A percentile compares a stretch with the other conserved stretches of the same genome.
These are phyloP conservation scores for Euzophera pinguis DNA, from an alignment of 2,888 invertebrate genomes.

Conservation along the genomic window DNA sequence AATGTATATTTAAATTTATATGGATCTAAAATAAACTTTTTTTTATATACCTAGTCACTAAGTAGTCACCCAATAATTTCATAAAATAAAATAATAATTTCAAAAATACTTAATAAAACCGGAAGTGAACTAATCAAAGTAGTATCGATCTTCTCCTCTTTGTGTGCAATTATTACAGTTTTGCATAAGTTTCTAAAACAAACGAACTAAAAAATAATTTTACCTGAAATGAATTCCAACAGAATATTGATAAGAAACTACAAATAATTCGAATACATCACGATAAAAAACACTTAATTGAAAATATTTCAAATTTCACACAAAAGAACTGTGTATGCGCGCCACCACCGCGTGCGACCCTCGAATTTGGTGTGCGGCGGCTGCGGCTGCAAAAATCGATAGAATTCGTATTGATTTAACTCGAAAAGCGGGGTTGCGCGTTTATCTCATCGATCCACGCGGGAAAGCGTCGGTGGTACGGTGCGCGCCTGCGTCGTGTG, in stretches of 20 bases:
- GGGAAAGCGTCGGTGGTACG: slow-evolving; percentile 43
- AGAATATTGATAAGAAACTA: not conserved
- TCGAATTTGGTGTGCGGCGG: slow-evolving; percentile 74
- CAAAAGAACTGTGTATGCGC: slow-evolving; percentile 40
- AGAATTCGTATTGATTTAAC: slow-evolving; percentile 85
- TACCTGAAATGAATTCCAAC: not conserved
- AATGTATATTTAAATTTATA: too few relatives aligned
- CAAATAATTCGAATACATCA: not conserved
- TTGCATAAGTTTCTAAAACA: too few relatives aligned
- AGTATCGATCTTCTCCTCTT: too few relatives aligned
- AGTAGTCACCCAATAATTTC: too few relatives aligned
- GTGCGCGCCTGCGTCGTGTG: slow-evolving; percentile 58
- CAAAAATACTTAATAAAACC: too few relatives aligned
- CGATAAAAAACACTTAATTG: not conserved
- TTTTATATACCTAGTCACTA: too few relatives aligned
- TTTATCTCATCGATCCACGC: slow-evolving; percentile 87
- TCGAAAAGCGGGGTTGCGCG: slow-evolving; percentile 85
- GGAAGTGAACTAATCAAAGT: too few relatives aligned
- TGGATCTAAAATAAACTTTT: too few relatives aligned
- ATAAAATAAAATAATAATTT: too few relatives aligned
- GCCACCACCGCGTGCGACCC: slow-evolving; percentile 77
- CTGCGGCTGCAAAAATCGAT: slow-evolving; percentile 86
- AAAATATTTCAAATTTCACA: not conserved
- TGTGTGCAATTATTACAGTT: too few relatives aligned
- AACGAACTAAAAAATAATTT: not conserved